These are phyloP conservation scores for Neocloeon triangulifer DNA, from an alignment of 1,140 invertebrate species.

Conservation along the genomic window DNA sequence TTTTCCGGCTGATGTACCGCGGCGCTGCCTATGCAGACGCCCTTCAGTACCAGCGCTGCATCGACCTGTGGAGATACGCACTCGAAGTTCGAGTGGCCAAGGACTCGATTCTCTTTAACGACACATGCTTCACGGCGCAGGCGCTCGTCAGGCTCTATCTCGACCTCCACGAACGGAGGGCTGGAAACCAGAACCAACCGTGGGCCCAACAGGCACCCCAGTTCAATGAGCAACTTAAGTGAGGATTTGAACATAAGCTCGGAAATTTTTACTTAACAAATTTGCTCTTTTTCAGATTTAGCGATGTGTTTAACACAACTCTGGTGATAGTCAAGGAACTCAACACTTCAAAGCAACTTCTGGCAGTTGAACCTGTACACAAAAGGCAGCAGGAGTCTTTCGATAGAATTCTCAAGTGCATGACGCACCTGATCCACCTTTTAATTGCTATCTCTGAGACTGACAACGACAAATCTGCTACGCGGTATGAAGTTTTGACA, in stretches of 20 bases:
- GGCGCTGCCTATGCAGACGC: conserved; percentile 74
- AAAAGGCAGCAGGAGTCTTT: conserved; percentile 61
- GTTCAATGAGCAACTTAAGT: no score
- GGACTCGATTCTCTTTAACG: conserved; percentile 40
- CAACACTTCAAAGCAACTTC: no score
- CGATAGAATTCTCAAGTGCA: conserved; percentile 53
- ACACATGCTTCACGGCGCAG: conserved; percentile 64
- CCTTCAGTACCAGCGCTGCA: conserved; percentile 58
- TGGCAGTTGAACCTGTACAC: conserved; percentile 39
- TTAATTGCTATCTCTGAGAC: conserved; percentile 27
- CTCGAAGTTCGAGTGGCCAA: conserved; percentile 54
- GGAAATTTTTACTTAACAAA: no score
- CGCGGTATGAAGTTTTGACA: no score
- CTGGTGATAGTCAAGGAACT: no score
- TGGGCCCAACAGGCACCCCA: no score
- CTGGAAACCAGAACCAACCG: no score
- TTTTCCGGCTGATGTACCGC: conserved; percentile 50
- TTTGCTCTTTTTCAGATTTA: no score
- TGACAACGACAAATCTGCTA: conserved; percentile 7
- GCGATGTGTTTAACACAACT: no score
- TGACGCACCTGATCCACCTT: conserved; percentile 60
- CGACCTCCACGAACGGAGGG: conserved; percentile 35
- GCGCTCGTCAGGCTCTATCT: conserved; percentile 53
- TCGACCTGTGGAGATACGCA: conserved; percentile 62
- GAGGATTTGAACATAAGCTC: no score